Evolutionary conservation across 1,140 invertebrate genomes (phyloP), one percentile per base, ranked within the genome.

Genomic region (Eriocheir sinensis): DNA sequence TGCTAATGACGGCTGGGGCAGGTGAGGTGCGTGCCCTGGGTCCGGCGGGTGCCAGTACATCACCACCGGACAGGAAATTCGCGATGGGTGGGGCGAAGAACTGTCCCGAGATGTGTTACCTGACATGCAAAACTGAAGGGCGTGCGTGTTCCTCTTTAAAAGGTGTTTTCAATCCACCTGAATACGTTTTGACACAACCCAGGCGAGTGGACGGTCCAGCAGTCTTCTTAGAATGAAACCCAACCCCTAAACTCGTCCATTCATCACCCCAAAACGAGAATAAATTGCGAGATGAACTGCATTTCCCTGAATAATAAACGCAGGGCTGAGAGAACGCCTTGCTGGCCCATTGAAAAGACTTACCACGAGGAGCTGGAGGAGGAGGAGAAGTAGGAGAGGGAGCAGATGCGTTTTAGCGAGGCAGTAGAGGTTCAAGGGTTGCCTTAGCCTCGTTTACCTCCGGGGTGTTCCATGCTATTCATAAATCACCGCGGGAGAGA

Each of bases 91-190:
- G 9, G 15, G 8, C 27, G 53, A 48, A 0, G 15, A 17, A 4
- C 48, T 27, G 36, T 27, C n/a, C 17, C 4, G 2, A n/a, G 27
- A 32, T 21, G 30, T 53, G 34, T 89, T 89, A 21, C n/a, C 4
- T 40, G 41, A 12, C 30, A 32, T 32, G 41, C n/a, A 41, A 89
- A 36, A 53, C 41, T 9, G n/a, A 17, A 3, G 88, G 44, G n/a
- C 12, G 17, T 40, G 38, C 38, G 40, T 38, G 34, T 90, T 90
- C 89, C 89, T 90, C 89, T 90, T 90, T 90, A 90, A 90, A 90
- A 72, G n/a, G n/a, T 27, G 9, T 72, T 90, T 72, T 72, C 48
- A 34, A 27, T 72, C n/a, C 53, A 90, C 89, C 38, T 72, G n/a
- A 72, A 60, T 21, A 21, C 53, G 89, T 72, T 72, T 36, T 90